Base-by-base conservation (phyloP, 2,113 vertebrate genomes). In the Podarcis muralis region DNA sequence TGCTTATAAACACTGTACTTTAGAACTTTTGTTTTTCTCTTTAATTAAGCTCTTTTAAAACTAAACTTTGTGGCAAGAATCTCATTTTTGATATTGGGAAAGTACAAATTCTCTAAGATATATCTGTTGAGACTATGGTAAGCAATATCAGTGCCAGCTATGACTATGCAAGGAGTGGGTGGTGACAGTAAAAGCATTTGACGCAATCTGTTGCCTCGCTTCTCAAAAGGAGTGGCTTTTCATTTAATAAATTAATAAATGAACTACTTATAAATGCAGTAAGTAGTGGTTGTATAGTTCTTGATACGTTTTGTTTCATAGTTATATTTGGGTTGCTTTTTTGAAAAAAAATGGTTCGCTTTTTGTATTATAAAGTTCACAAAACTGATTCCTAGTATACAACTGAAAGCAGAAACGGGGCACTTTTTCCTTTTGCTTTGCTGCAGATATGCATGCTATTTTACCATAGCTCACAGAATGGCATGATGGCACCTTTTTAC, bases 401-500 rank as follows among this genome's bases (percentile, higher is more conserved):
- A 4, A 12, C 37, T 0, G 1, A 57, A 3, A 89, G 83, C 40
- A 35, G 43, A 80, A 11, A 27, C 83, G 66, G 72, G 86, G 27
- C 7, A 2, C 80, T 87, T 85, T 93, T 90, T 25, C 88, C 87
- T 77, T 92, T 90, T 90, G 88, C 90, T 79, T 92, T 89, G 94
- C 92, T 93, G 25, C 59, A 0, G 13, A 77, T 86, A 75, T 20
- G 88, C 91, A 92, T 87, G 93, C 89, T 86, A 93, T 94, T 95
- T 94, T 95, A 93, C 94, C 93, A 93, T 96, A 92, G 90, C 87
- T 90, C 90, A 83, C 92, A 91, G 91, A 88, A 87, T 32, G 1
- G 95, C 95, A 95, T 96, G 94, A 94, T 92, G 85, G 91, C 93
- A 91, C 65, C 83, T 95, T 93, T 96, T 90, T 92, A 89, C 93